Conservation (phyloP, 1,140 invertebrate genomes). For the Ostrea denselamellosa region DNA sequence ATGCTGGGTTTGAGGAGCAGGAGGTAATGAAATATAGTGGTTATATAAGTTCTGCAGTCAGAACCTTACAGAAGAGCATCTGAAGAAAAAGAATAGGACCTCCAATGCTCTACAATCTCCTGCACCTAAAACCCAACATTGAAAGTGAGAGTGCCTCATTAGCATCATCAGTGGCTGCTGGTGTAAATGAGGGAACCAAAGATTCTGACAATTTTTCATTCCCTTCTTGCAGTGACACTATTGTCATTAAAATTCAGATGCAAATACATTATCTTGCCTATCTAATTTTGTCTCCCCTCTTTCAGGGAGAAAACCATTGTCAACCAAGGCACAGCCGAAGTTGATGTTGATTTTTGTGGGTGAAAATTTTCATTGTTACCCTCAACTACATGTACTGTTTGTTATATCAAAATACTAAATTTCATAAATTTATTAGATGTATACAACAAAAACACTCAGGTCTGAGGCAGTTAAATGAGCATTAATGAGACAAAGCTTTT, state of each 20-base stretch:
- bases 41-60: slow-evolving; percentile 10
- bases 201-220: not conserved
- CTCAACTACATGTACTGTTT: no score
- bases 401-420: no score
- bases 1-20: slow-evolving; percentile 29
- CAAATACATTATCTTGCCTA: not conserved
- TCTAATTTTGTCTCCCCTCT: no score
- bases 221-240: not conserved
- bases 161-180: not conserved
- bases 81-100: not conserved
- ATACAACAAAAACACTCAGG: no score
- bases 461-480: no score
- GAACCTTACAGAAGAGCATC: slow-evolving; percentile 29
- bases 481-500: no score
- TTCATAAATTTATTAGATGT: no score
- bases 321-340: no score
- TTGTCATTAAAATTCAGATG: not conserved
- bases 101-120: slow-evolving; percentile 14
- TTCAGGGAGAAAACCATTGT: no score
- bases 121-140: not conserved
- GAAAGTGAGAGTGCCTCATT: not conserved
- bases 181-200: not conserved
- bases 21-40: not conserved
- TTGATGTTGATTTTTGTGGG: no score
- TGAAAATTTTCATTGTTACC: no score